Conservation (phyloP, 2,797 vertebrate genomes). For the Rhynchonycteris naso region DNA sequence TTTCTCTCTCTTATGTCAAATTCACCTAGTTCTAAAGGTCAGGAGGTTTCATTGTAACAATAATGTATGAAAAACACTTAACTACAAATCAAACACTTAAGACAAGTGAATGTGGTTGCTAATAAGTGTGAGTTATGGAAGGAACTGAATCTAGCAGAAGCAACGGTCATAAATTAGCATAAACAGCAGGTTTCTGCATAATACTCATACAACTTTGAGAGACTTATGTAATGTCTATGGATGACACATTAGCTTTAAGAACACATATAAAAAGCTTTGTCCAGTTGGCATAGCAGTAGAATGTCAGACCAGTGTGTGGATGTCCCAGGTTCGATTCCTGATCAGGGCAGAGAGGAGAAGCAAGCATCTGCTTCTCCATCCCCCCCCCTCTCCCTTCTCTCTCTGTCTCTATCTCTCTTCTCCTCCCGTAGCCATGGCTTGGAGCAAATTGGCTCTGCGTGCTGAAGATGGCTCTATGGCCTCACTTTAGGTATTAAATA, state of each 20-base stretch:
- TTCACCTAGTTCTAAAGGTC: constrained; percentile 29
- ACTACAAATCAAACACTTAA: background rate
- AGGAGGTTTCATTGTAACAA: constrained; percentile 34
- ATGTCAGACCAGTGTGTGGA: too few relatives aligned
- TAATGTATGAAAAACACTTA: constrained; percentile 46
- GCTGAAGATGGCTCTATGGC: too few relatives aligned
- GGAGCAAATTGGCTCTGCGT: too few relatives aligned
- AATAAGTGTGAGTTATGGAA: constrained; percentile 27
- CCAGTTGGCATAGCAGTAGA: too few relatives aligned
- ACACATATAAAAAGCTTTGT: background rate
- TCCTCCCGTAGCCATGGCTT: too few relatives aligned
- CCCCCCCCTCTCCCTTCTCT: too few relatives aligned
- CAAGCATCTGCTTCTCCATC: too few relatives aligned
- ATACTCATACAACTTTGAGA: background rate
- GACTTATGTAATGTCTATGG: background rate
- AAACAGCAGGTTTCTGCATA: constrained; percentile 6
- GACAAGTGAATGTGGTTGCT: background rate
- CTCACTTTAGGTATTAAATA: too few relatives aligned
- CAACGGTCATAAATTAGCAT: constrained; percentile 40
- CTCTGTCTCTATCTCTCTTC: too few relatives aligned
- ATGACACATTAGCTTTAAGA: background rate
- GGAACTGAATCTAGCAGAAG: background rate
- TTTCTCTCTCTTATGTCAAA: background rate
- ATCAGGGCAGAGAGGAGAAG: too few relatives aligned
- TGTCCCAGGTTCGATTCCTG: too few relatives aligned